Conservation (phyloP, 1,140 invertebrate species). For the Eciton burchellii region DNA sequence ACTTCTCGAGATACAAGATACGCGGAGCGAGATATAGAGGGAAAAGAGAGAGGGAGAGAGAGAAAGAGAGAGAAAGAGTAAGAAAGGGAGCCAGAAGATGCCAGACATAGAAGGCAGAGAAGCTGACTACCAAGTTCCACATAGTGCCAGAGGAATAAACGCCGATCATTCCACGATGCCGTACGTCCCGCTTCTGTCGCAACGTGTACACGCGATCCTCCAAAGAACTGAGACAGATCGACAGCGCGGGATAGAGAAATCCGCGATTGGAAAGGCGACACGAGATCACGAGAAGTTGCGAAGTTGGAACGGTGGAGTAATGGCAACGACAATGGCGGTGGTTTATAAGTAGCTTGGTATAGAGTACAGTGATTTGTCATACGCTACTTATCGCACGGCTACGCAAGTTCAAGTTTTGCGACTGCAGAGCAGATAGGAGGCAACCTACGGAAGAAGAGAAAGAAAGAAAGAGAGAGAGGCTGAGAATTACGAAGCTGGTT, state of each 20-base stretch:
- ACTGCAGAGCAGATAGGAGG: slow-evolving; percentile 65
- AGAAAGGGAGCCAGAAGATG: not conserved
- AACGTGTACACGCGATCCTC: slow-evolving; percentile 19
- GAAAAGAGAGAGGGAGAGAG: slow-evolving; percentile 17
- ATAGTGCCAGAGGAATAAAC: slow-evolving; percentile 33
- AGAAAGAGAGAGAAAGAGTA: slow-evolving; percentile 5
- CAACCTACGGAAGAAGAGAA: slow-evolving; percentile 46
- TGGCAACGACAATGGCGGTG: slow-evolving; percentile 43
- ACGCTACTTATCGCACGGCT: slow-evolving; percentile 48
- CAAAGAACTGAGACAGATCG: slow-evolving; percentile 44
- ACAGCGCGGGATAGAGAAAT: slow-evolving; percentile 50
- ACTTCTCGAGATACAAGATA: slow-evolving; percentile 40
- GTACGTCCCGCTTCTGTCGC: slow-evolving; percentile 19
- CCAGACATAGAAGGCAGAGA: slow-evolving; percentile 36
- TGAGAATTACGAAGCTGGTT: not conserved
- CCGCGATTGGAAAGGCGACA: slow-evolving; percentile 54
- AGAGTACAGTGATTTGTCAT: slow-evolving; percentile 52
- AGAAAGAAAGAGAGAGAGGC: not conserved
- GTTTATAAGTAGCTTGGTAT: slow-evolving; percentile 47
- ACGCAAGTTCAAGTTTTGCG: slow-evolving; percentile 50
- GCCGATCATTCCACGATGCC: slow-evolving; percentile 30
- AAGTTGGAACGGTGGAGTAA: slow-evolving; percentile 26
- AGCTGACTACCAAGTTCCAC: slow-evolving; percentile 44
- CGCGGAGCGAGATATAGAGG: slow-evolving; percentile 28
- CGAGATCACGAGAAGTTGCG: slow-evolving; percentile 46